A percentile compares a stretch with the other conserved stretches of the same genome.
phyloP scores from a whole-genome alignment of 2,888 invertebrate genomes.

The Podotricha telesiphe region DNA sequence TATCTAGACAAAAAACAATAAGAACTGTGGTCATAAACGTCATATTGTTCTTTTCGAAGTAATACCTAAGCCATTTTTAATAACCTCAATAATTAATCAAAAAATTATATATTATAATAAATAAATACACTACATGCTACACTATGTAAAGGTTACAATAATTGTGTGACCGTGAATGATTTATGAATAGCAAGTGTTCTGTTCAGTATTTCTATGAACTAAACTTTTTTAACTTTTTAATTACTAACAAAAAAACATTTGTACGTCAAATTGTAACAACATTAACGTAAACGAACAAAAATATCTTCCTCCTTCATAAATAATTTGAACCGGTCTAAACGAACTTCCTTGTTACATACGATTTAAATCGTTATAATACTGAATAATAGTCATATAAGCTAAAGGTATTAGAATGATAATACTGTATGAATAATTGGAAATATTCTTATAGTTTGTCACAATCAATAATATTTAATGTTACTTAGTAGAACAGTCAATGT shows the following conservation, averaged over 20 bases:
- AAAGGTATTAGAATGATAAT: conserved; percentile 27
- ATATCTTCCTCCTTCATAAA: conserved; percentile 20
- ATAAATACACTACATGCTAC: neutral
- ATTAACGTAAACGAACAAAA: conserved; percentile 20
- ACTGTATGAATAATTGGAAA: conserved; percentile 28
- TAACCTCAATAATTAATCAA: neutral
- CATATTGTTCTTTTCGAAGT: no score
- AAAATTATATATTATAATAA: neutral
- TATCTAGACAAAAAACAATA: no score
- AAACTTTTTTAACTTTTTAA: conserved; percentile 15
- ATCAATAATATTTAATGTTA: neutral
- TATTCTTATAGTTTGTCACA: conserved; percentile 22
- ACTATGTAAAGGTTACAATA: neutral
- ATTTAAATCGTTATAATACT: conserved; percentile 19
- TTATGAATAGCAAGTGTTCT: neutral
- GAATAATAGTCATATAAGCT: conserved; percentile 30
- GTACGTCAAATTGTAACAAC: neutral
- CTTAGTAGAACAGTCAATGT: no score
- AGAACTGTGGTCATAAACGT: no score
- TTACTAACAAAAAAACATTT: neutral
- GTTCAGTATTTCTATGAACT: neutral
- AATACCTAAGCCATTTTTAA: no score
- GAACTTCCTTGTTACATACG: conserved; percentile 34
- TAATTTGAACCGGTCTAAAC: conserved; percentile 25
- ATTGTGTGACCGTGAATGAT: neutral